Base-by-base conservation (phyloP, 2,888 invertebrate genomes). In the Neoaliturus tenellus region DNA sequence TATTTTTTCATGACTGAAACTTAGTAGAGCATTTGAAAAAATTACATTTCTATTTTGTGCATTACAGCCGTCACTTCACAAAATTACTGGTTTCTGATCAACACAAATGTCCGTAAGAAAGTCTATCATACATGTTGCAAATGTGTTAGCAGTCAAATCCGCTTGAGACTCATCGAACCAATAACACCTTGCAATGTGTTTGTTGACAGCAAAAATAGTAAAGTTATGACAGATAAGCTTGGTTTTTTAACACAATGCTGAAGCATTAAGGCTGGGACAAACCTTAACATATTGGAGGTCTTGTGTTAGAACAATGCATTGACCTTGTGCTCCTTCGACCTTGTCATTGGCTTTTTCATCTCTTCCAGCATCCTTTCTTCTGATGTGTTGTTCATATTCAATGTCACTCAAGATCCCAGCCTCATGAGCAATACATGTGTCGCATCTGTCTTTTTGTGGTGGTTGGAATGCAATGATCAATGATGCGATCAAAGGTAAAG, bases 11-110 rank as follows among this genome's bases (percentile, higher is more conserved):
- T 86, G 81, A 23, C 88, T 80, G 35, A 88, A 86, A n/a, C 86
- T 71, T 20, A 88, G 83, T 41, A 89, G 83, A 14, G 89, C 88
- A 84, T 88, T 88, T 0, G 89, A 86, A 80, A 89, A 23, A 14
- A 85, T 84, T 0, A 83, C 69, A 83, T 88, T 88, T 69, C 87
- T 55, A 82, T 89, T 89, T 85, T 89, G 89, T 35, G 85, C 85
- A 0, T 86, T 86, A 81, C 88, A 89, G 1, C 87, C 87, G 85
- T 89, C 12, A 39, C 39, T 39, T 12, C 39, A 39, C 8, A 39
- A 8, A 8, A 39, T 39, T 39, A 39, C 39, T 8, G 39, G 39
- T 12, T 6, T 39, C 12, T 6, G 8, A 39, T 8, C 39, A n/a
- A 14, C n/a, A 28, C 85, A 81, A 33, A 35, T 84, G 8, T 85